Base-by-base conservation (phyloP, 1,140 invertebrate species). In the Sarcophaga peregrina region DNA sequence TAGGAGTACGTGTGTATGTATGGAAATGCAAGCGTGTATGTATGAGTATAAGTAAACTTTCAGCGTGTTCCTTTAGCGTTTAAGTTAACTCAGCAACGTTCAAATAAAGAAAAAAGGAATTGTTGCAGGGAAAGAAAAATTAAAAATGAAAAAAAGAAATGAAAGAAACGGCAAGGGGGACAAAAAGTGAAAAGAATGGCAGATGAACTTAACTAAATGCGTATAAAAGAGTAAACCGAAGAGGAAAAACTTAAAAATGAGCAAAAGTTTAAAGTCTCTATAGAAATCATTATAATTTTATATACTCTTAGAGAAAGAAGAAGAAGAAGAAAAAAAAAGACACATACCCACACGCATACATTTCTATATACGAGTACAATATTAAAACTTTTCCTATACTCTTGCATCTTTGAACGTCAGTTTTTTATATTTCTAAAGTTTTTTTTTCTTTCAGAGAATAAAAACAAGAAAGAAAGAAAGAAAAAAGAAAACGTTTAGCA, bases 71-170 rank as follows among this genome's bases (percentile, higher is more conserved):
- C n/a, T n/a, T n/a, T n/a, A n/a, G n/a, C 20, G n/a, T 20, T 68
- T 68, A 68, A 68, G 62, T 68, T 68, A 68, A 68, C 62, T 68
- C 20, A 68, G 62, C 62, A 68, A 68, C 62, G 62, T 68, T 68
- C 17, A 8, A 68, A n/a, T 68, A 68, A 20, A 20, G 20, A 68
- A 37, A 37, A 58, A 58, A 58, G 0, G 25, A 37, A 37, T 37
- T 37, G 25, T 37, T 37, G 25, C 25, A 37, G 25, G 1, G 54
- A 58, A 58, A 8, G 54, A n/a, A n/a, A 8, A 3, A 58, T n/a
- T n/a, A 58, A n/a, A 58, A 58, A 58, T 15, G 15, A 11, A 58
- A n/a, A 58, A 58, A 58, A 68, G 62, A 37, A 37, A 37, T 37
- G 25, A 37, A 37, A 4, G 25, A 37, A 37, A 37, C 25, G 1